A percentile compares a stretch with the other conserved stretches of the same genome.
These are phyloP conservation scores for Hermaeophaga mercurialis DNA, from an alignment of 2,888 invertebrate genomes.

Conservation along the genomic window DNA sequence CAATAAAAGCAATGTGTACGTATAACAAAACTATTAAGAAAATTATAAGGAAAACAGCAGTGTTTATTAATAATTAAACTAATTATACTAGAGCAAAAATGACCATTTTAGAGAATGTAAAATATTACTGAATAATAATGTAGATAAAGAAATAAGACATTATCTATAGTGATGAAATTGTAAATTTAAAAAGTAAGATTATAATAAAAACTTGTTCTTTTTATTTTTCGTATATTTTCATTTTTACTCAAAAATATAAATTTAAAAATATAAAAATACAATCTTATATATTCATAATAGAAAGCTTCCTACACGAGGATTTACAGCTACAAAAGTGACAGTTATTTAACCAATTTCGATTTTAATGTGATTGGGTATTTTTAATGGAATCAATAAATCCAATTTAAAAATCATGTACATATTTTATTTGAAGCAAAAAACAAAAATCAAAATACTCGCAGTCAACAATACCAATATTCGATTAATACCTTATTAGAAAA, in stretches of 20 bases:
- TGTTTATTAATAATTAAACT: conserved; percentile 35
- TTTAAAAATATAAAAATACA: too few relatives aligned
- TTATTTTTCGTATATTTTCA: too few relatives aligned
- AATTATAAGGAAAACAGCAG: conserved; percentile 25
- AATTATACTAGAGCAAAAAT: conserved; percentile 38
- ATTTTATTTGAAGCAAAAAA: conserved; percentile 5
- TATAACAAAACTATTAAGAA: conserved; percentile 2
- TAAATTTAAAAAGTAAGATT: conserved; percentile 22
- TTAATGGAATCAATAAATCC: too few relatives aligned
- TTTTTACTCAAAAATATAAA: too few relatives aligned
- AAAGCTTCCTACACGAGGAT: too few relatives aligned
- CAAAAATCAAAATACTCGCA: not conserved
- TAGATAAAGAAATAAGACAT: conserved; percentile 36
- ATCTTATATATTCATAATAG: too few relatives aligned
- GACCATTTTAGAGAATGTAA: conserved; percentile 45
- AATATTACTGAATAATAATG: conserved; percentile 36
- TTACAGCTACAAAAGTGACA: too few relatives aligned
- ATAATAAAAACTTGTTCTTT: too few relatives aligned
- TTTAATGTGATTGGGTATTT: too few relatives aligned
- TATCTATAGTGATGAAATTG: conserved; percentile 31
- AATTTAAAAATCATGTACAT: conserved; percentile 7
- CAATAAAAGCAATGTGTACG: not conserved
- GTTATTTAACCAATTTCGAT: too few relatives aligned
- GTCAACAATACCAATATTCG: not conserved
- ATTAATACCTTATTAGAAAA: not conserved